Base-by-base conservation (phyloP, 1,140 invertebrate species). In the Apis florea region DNA sequence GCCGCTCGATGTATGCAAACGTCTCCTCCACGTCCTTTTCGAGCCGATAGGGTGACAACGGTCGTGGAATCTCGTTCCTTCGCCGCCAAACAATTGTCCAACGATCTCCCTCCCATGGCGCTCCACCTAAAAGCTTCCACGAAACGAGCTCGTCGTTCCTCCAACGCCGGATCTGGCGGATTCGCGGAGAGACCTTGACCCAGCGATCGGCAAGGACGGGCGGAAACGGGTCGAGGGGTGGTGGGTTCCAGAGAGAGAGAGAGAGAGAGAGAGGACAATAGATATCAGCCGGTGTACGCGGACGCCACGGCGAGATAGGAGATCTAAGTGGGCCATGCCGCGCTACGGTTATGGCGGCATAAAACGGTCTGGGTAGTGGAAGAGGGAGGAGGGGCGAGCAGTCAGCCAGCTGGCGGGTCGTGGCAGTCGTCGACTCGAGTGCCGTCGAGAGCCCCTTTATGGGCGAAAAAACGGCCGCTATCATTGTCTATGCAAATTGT, bases 401-500 rank as follows among this genome's bases (percentile, higher is more conserved):
- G 79, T 81, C 79, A 74, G 59, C 79, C 79, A 80, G 79, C 75
- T 83, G 86, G 82, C 79, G 86, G 74, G 82, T 82, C 74, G 74
- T 85, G 83, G 24, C 84, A 86, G 84, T 86, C 85, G 84, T 86
- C 85, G 83, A 85, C 82, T 83, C 85, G 71, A 87, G 79, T 85
- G 84, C 72, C 83, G 85, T 84, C 58, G 78, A 82, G 81, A 81
- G 87, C 82, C 89, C 92, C 91, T 93, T 94, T 94, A 93, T 83
- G 90, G 87, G 83, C 90, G 88, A 91, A 93, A 93, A 93, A 93
- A 93, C 92, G 92, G 90, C 91, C 92, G 91, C 92, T 92, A 93
- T 91, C 91, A 94, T 93, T 94, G 91, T 92, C 91, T 93, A 93
- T 94, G 93, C 93, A 94, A 94, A 94, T 93, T 94, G 92, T 93